Evolutionary conservation across 1,140 invertebrate species (phyloP), one percentile per base, ranked within the genome.

Genomic region (Heterodera schachtii): DNA sequence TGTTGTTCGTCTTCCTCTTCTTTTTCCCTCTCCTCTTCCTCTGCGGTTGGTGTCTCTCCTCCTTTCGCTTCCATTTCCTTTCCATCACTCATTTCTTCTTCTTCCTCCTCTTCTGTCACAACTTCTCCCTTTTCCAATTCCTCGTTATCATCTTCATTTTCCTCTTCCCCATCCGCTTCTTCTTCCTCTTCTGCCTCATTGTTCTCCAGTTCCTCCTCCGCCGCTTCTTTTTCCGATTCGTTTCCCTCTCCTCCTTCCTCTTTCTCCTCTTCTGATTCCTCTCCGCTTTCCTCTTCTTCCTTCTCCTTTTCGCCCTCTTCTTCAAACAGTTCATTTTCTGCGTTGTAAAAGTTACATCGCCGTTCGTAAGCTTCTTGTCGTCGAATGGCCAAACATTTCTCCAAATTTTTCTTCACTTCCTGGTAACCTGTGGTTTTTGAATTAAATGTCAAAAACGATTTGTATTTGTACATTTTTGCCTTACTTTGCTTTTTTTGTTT

Each of bases 281-380:
- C 70, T 70, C 19, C 76, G 2, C 19, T 41, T 71, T 71, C 69
- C 5, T 46, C 44, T 16, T 46, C 69, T 6, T 16, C 9, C 19
- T 71, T 21, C 4, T 78, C 76, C 49, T 78, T 64, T 43, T 69
- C 6, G 3, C 9, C 31, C 66, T 21, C 9, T 11, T 71, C 69
- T 71, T 71, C 69, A 71, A 71, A 71, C 21, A 78, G 47, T 46
- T 78, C 77, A 46, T 78, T 78, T 31, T 78, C 77, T 21, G 70
- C 77, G 47, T 78, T 78, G 41, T 66, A 78, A 46, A 78, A 78
- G 70, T 31, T 66, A 46, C 70, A 70, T 31, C 64, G 52, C 44
- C 46, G 66, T 13, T 69, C 77, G 60, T n/a, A 43, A n/a, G 47
- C 77, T n/a, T 78, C 47, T 47, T 78, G 77, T 31, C 77, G 31